These are phyloP conservation scores for Epistrophella euchroma DNA, from an alignment of 2,888 invertebrate species.

Conservation along the genomic window DNA sequence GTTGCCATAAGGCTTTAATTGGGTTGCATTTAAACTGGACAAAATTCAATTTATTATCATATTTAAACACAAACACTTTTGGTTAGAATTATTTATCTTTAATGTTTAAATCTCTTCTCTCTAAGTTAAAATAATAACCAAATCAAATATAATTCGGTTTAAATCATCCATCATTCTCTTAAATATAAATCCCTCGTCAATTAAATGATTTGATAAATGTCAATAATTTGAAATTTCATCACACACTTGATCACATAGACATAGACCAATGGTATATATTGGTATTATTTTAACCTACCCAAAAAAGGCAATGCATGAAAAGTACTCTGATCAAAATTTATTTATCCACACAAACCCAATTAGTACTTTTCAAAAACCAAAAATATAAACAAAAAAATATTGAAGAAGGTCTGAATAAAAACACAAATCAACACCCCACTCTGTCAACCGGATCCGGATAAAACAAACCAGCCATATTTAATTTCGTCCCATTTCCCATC, in stretches of 20 bases:
- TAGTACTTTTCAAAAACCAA: constrained; percentile 12
- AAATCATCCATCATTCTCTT: neutral
- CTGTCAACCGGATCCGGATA: constrained; percentile 20
- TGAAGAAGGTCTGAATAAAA: constrained; percentile 18
- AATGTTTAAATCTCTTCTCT: neutral
- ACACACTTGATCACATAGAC: neutral
- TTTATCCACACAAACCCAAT: constrained; percentile 15
- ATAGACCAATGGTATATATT: neutral
- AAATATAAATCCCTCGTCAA: constrained; percentile 1
- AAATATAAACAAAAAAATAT: neutral
- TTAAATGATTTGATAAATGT: constrained; percentile 2
- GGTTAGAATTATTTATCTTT: neutral
- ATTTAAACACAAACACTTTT: neutral
- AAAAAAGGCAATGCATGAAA: neutral
- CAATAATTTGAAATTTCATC: neutral
- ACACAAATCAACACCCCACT: constrained; percentile 11
- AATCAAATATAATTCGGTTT: neutral
- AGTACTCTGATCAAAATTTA: neutral
- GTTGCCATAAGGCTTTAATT: neutral
- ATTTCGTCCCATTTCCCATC: constrained; percentile 2
- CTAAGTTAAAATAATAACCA: neutral
- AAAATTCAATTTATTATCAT: neutral
- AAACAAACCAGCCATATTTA: constrained; percentile 20
- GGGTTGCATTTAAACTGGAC: neutral
- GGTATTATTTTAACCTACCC: neutral